phyloP scores from a whole-genome alignment of 2,797 vertebrate species.

The Brotula barbata region DNA sequence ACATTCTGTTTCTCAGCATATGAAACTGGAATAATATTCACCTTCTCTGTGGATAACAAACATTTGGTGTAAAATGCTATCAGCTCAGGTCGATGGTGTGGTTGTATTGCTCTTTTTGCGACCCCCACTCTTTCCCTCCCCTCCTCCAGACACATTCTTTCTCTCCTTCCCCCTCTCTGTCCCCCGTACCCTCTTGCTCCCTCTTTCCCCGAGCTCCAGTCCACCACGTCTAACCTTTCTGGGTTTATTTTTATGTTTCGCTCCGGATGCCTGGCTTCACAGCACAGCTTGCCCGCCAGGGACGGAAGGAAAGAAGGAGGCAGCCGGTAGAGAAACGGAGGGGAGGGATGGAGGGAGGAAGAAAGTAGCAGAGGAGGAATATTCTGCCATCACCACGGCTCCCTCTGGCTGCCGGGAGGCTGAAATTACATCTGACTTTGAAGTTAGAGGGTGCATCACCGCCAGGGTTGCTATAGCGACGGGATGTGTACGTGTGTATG shows the following conservation, averaged over 20 bases:
- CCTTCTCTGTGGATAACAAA: conserved; percentile 11
- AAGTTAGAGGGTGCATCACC: conserved; percentile 83
- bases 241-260: conserved; percentile 85
- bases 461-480: conserved; percentile 90
- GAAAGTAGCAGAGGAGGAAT: conserved; percentile 35
- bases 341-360: conserved; percentile 19
- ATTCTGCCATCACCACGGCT: conserved; percentile 81
- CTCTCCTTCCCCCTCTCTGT: not conserved
- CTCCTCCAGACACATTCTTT: not conserved
- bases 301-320: conserved; percentile 11
- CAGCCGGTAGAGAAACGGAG: conserved; percentile 17
- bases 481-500: conserved; percentile 38
- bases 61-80: conserved; percentile 29
- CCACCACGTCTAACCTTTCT: conserved; percentile 75
- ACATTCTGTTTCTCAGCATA: conserved; percentile 21
- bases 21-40: conserved; percentile 12
- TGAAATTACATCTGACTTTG: conserved; percentile 98
- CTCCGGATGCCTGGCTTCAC: conserved; percentile 65
- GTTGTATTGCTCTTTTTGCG: conserved; percentile 13
- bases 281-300: conserved; percentile 23
- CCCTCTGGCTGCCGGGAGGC: conserved; percentile 94
- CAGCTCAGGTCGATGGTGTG: conserved; percentile 15
- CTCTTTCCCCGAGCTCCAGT: conserved; percentile 50
- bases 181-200: conserved; percentile 8
- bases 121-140: no score